phyloP scores from a whole-genome alignment of 2,888 invertebrate species.

The Caenorhabditis zanzibari region DNA sequence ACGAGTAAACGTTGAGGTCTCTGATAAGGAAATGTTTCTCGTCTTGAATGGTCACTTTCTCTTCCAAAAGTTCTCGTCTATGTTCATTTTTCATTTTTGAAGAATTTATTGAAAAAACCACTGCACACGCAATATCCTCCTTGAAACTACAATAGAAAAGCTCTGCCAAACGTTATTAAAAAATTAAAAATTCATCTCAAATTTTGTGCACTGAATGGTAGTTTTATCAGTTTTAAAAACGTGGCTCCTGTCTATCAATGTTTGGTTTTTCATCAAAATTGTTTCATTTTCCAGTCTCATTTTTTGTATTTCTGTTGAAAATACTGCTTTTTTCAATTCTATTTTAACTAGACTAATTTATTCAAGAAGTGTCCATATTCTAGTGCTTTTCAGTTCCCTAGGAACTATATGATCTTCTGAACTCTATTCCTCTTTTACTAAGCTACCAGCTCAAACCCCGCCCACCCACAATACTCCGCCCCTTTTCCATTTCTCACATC shows the following conservation, averaged over 20 bases:
- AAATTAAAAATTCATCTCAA: not conserved
- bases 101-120: too few relatives aligned
- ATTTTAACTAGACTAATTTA: not conserved
- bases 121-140: too few relatives aligned
- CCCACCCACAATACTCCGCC: slow-evolving; percentile 12
- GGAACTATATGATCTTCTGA: not conserved
- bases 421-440: not conserved
- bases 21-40: slow-evolving; percentile 29
- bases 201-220: not conserved
- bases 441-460: slow-evolving; percentile 3
- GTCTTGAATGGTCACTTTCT: slow-evolving; percentile 7
- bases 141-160: too few relatives aligned
- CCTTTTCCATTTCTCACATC: slow-evolving; percentile 6
- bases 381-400: not conserved
- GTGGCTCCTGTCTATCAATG: slow-evolving; percentile 4
- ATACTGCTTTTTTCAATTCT: not conserved
- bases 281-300: not conserved
- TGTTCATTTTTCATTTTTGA: too few relatives aligned
- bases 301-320: not conserved
- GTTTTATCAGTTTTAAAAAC: not conserved
- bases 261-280: not conserved
- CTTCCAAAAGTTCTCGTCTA: not conserved
- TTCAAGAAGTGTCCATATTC: not conserved
- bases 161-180: too few relatives aligned
- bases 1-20: not conserved